Percentiles rank a stretch among this genome's conserved stretches.
Evolutionary conservation across 2,113 vertebrate species (phyloP).

Genomic region (Coturnix japonica): DNA sequence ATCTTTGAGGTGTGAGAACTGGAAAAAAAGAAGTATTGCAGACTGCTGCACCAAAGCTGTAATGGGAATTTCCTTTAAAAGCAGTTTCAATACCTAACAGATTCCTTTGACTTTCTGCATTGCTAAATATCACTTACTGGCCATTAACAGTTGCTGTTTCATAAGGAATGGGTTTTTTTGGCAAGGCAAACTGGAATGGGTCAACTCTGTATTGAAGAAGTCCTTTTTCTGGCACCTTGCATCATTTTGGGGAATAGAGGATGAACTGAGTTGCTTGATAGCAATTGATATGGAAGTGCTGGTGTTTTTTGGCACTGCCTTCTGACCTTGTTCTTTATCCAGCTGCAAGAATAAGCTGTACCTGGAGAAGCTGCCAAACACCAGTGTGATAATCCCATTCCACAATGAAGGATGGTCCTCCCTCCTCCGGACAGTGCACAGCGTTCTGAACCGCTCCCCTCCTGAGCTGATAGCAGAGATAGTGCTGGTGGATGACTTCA

Average conservation of each 20-base stretch:
- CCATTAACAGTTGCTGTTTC: background rate
- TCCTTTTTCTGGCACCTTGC: background rate
- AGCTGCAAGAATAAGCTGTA: conserved; percentile 96
- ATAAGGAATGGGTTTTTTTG: background rate
- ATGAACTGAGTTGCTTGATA: background rate
- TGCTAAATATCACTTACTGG: background rate
- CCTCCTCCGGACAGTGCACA: conserved; percentile 93
- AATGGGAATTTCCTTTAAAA: background rate
- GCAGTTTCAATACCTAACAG: background rate
- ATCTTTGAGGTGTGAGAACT: background rate
- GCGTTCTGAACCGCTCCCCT: conserved; percentile 94
- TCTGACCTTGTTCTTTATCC: conserved; percentile 21
- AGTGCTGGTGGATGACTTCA: conserved; percentile 97
- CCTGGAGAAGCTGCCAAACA: conserved; percentile 90
- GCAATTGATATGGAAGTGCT: background rate
- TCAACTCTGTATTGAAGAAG: background rate
- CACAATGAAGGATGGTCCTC: conserved; percentile 99
- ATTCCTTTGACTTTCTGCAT: background rate
- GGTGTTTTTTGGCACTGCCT: background rate
- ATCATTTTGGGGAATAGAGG: background rate
- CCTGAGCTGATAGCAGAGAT: conserved; percentile 91
- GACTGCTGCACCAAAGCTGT: background rate
- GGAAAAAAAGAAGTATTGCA: background rate
- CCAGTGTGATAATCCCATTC: conserved; percentile 96
- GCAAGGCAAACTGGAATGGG: background rate